These are phyloP conservation scores for Nemurella pictetii DNA, from an alignment of 2,888 invertebrate species.

Conservation along the genomic window DNA sequence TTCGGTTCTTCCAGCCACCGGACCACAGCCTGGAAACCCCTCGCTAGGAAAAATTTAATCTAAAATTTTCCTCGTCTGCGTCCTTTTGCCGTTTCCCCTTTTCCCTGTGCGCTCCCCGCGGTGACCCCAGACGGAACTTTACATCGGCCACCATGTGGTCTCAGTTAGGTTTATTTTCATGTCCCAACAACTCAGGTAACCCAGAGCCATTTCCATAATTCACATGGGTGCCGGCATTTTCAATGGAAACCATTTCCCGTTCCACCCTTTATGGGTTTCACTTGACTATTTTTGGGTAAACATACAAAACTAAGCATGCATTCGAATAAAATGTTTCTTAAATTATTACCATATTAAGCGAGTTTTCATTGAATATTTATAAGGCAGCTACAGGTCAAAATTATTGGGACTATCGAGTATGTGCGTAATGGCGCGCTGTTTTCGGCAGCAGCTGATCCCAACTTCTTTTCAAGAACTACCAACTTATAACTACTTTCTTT, in stretches of 20 bases:
- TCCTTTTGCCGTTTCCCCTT: neutral
- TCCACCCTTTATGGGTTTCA: conserved; percentile 13
- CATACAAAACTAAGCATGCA: neutral
- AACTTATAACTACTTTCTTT: neutral
- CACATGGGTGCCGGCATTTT: neutral
- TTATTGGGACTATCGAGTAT: neutral
- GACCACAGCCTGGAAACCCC: conserved; percentile 31
- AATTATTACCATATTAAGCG: neutral
- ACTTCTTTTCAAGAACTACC: neutral
- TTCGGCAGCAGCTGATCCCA: neutral
- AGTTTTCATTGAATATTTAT: neutral
- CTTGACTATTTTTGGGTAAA: neutral
- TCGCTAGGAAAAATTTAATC: conserved; percentile 35
- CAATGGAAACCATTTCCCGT: neutral
- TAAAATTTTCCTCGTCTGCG: conserved; percentile 18
- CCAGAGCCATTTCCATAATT: conserved; percentile 21
- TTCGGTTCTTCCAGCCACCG: conserved; percentile 22
- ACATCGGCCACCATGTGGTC: conserved; percentile 15
- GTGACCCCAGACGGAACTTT: neutral
- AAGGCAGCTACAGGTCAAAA: neutral
- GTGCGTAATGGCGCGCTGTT: neutral
- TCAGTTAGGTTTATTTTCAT: conserved; percentile 5
- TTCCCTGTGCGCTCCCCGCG: neutral
- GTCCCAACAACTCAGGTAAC: conserved; percentile 17
- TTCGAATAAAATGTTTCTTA: neutral